phyloP scores from a whole-genome alignment of 2,113 vertebrate genomes.

The Sinocyclocheilus maitianheensis region DNA sequence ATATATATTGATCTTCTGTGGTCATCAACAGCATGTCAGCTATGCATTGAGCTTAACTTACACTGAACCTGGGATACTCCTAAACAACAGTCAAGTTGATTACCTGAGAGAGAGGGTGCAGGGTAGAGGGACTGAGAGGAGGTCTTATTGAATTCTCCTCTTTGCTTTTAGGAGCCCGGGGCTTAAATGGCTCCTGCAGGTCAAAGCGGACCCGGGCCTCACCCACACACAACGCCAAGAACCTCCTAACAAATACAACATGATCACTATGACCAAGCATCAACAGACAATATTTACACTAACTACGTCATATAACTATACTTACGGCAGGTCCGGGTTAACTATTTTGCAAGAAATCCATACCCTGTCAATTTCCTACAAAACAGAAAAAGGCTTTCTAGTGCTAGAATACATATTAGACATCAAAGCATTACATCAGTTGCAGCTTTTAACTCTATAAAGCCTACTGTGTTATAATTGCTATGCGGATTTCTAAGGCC shows the following conservation, averaged over 20 bases:
- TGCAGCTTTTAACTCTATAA: too few species aligned
- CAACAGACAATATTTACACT: neutral
- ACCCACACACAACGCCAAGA: slow-evolving; percentile 89
- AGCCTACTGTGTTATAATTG: too few species aligned
- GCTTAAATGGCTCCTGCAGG: slow-evolving; percentile 76
- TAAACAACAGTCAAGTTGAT: neutral
- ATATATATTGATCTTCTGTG: neutral
- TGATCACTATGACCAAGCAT: neutral
- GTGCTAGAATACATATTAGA: neutral
- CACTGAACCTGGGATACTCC: neutral
- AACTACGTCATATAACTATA: slow-evolving; percentile 53
- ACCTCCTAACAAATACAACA: slow-evolving; percentile 76
- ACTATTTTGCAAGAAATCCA: slow-evolving; percentile 95
- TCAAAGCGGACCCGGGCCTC: slow-evolving; percentile 88
- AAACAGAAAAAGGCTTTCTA: neutral
- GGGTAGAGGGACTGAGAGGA: slow-evolving; percentile 77
- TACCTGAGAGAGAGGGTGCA: slow-evolving; percentile 89
- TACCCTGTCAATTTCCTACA: slow-evolving; percentile 92
- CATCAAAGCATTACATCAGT: neutral
- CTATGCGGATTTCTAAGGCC: too few species aligned
- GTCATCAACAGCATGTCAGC: neutral
- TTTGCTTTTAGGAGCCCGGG: slow-evolving; percentile 53
- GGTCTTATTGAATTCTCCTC: slow-evolving; percentile 65
- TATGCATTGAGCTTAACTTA: neutral
- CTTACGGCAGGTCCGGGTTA: slow-evolving; percentile 91